Conservation (phyloP, 2,797 vertebrate species). For the Sciurus vulgaris region DNA sequence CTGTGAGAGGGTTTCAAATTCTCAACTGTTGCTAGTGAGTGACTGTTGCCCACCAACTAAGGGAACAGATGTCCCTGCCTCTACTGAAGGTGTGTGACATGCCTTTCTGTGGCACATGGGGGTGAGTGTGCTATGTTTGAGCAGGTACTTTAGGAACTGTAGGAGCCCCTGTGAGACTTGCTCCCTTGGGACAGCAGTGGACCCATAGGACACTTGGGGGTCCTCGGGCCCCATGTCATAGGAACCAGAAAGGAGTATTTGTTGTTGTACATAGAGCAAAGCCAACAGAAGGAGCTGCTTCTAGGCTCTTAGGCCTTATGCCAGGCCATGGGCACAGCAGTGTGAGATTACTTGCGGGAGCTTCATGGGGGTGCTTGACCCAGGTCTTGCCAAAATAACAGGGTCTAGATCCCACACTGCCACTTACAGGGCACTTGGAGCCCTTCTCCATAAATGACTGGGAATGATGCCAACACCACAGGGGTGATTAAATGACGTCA, state of each 20-base stretch:
- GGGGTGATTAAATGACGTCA: background rate
- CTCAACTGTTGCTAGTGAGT: background rate
- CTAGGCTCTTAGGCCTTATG: background rate
- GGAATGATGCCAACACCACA: background rate
- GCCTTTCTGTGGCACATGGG: no score
- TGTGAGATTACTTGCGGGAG: accelerated
- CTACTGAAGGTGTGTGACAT: background rate
- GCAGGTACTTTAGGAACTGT: background rate
- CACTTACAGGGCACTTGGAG: background rate
- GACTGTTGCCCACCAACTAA: background rate
- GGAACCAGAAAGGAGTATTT: background rate
- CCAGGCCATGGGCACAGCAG: no score
- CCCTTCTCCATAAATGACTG: background rate
- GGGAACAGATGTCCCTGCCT: background rate
- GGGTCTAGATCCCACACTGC: background rate
- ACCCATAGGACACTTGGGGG: background rate
- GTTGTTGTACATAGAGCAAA: background rate
- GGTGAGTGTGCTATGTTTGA: background rate
- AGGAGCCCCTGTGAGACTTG: background rate
- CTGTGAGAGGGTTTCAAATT: background rate
- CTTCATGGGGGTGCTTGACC: no score
- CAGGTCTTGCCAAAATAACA: background rate
- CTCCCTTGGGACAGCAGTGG: background rate
- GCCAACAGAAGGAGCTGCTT: background rate
- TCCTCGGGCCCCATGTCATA: background rate